Evolutionary conservation across 2,888 invertebrate species (phyloP).

Genomic region (Rhopalosiphum nymphaeae): DNA sequence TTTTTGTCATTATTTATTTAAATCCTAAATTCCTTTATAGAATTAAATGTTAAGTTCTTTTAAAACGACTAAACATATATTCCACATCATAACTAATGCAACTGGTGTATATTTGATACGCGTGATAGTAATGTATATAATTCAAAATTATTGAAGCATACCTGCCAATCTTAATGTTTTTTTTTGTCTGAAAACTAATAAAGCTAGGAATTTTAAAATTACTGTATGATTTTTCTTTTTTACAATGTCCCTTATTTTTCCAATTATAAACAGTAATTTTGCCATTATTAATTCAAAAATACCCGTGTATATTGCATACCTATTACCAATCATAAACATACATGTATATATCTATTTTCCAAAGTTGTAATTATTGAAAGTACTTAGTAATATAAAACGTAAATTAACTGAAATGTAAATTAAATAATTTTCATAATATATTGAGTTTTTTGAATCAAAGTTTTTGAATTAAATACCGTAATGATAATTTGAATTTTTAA

Average conservation of each 20-base stretch:
- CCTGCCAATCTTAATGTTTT: background rate
- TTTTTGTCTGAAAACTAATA: background rate
- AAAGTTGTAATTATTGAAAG: background rate
- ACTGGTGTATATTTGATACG: too few species aligned
- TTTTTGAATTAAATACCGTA: too few species aligned
- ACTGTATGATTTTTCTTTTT: background rate
- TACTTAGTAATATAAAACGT: too few species aligned
- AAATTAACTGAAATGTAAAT: too few species aligned
- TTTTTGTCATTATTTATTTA: background rate
- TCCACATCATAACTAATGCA: too few species aligned
- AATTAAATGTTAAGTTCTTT: background rate
- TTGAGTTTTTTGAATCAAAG: too few species aligned
- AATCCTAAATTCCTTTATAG: background rate
- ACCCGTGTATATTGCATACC: background rate
- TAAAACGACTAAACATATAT: too few species aligned
- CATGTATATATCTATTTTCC: background rate
- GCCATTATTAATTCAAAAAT: background rate
- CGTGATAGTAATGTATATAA: background rate
- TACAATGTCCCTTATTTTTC: background rate
- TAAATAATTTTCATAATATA: too few species aligned
- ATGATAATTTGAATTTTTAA: too few species aligned
- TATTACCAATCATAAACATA: background rate
- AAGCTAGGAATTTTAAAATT: background rate
- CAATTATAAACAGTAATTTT: background rate
- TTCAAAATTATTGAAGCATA: background rate